A percentile compares a stretch with the other conserved stretches of the same genome.
Conservation (phyloP, 2,888 invertebrate genomes). For the Agrochola litura region DNA sequence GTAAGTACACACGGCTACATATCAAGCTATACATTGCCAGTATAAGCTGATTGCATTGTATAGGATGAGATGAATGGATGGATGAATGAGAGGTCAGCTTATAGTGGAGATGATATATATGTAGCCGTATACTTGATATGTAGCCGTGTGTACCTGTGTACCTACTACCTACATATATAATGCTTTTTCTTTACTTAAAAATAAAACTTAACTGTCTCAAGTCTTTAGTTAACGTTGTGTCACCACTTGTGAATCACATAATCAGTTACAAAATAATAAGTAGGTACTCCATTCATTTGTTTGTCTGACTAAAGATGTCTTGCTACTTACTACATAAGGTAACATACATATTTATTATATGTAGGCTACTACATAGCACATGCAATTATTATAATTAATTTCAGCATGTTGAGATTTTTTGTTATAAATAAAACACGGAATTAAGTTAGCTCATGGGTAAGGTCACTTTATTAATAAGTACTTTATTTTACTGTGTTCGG, state of each 20-base stretch:
- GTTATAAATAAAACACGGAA: conserved; percentile 1
- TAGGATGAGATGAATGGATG: too few species aligned
- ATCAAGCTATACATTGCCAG: too few species aligned
- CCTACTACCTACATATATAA: too few species aligned
- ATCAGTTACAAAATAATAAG: conserved; percentile 60
- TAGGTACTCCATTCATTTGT: conserved; percentile 31
- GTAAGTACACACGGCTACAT: too few species aligned
- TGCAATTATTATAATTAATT: background rate
- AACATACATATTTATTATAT: background rate
- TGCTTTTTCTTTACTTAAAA: too few species aligned
- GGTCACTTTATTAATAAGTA: background rate
- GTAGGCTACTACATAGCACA: background rate
- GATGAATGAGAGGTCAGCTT: too few species aligned
- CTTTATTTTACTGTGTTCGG: too few species aligned
- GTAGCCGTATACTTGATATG: too few species aligned
- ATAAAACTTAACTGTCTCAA: background rate
- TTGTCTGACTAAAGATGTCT: conserved; percentile 1
- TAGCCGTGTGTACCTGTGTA: too few species aligned
- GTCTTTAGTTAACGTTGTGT: conserved; percentile 16
- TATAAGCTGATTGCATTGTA: too few species aligned
- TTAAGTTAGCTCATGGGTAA: background rate
- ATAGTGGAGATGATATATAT: too few species aligned
- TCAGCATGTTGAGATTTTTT: background rate
- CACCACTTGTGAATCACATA: conserved; percentile 52
- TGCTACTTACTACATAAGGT: background rate